Base-by-base conservation (phyloP, 2,113 vertebrate genomes). In the Ameiurus melas region DNA sequence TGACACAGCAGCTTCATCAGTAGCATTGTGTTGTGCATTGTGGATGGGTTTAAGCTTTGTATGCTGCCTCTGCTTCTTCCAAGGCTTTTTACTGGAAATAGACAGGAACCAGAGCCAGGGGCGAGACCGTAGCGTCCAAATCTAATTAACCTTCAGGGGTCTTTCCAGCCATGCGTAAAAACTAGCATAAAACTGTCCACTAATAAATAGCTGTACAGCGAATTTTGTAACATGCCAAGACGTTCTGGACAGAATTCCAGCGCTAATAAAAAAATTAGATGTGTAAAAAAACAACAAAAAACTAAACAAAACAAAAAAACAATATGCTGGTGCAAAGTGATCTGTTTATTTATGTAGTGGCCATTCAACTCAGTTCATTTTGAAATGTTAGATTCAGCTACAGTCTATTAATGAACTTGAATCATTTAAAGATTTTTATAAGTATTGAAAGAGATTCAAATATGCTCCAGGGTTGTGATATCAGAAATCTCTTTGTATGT, bases 71-170 rank as follows among this genome's bases (percentile, higher is more conserved):
- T 57, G 51, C 78, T 33, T 33, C 79, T 60, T 81, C 55, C 51
- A 80, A 80, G 81, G 57, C 81, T 62, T 60, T 82, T 82, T 43
- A 62, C 81, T 27, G 60, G 82, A 84, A 66, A 71, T 53, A 66
- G 62, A 82, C 27, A 55, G 64, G 78, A 66, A 64, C 30, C 53
- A 43, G 55, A 79, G 73, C 73, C 85, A 79, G 43, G 75, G 27
- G 5, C 6, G 20, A 81, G 60, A 62, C 78, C 43, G 51, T 66
- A n/a, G 62, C 47, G 78, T n/a, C 79, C 79, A 80, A 73, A 87
- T 33, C 60, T 85, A 75, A 87, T 83, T 83, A 78, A 68, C 89
- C 84, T 90, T 84, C 43, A 86, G 73, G n/a, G 70, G 43, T 57
- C n/a, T 64, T 79, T 33, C 71, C 33, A 10, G 57, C 77, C 22